These are phyloP conservation scores for Diceros bicornis DNA, from an alignment of 2,797 vertebrate genomes.

Conservation along the genomic window DNA sequence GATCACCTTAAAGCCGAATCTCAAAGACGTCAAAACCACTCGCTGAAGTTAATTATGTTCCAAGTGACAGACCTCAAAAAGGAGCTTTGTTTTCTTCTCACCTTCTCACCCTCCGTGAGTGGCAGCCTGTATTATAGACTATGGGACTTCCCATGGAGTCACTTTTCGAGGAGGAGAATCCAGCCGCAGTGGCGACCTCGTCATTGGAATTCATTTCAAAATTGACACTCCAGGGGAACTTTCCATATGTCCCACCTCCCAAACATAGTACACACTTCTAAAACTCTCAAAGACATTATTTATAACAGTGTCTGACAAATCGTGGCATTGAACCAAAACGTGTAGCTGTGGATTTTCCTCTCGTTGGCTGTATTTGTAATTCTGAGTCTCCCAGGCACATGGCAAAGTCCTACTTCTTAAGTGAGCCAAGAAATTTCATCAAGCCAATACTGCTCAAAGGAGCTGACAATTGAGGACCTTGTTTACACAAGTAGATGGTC, in stretches of 20 bases:
- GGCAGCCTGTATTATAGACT: background rate
- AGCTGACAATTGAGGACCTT: background rate
- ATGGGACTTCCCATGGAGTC: slow-evolving; percentile 1
- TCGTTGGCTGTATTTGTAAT: background rate
- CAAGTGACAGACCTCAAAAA: slow-evolving; percentile 46
- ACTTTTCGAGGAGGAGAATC: background rate
- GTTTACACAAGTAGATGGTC: background rate
- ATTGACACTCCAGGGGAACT: slow-evolving; percentile 65
- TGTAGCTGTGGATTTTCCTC: slow-evolving; percentile 55
- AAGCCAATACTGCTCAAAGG: background rate
- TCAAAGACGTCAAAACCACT: slow-evolving; percentile 63
- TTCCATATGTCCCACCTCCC: slow-evolving; percentile 56
- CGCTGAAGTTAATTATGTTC: slow-evolving; percentile 68
- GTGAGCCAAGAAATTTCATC: slow-evolving; percentile 52
- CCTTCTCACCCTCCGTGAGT: slow-evolving; percentile 1
- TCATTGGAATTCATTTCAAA: slow-evolving; percentile 62
- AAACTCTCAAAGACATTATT: slow-evolving; percentile 74
- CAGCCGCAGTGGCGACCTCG: slow-evolving; percentile 24
- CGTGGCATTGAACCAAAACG: slow-evolving; percentile 18
- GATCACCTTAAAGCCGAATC: slow-evolving; percentile 31
- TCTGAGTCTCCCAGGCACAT: slow-evolving; percentile 44
- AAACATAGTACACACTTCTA: slow-evolving; percentile 43
- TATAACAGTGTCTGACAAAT: slow-evolving; percentile 71
- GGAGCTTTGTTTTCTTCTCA: slow-evolving; percentile 12
- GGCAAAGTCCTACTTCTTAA: slow-evolving; percentile 34